Conservation (phyloP, 1,140 invertebrate species). For the Linepithema humile region DNA sequence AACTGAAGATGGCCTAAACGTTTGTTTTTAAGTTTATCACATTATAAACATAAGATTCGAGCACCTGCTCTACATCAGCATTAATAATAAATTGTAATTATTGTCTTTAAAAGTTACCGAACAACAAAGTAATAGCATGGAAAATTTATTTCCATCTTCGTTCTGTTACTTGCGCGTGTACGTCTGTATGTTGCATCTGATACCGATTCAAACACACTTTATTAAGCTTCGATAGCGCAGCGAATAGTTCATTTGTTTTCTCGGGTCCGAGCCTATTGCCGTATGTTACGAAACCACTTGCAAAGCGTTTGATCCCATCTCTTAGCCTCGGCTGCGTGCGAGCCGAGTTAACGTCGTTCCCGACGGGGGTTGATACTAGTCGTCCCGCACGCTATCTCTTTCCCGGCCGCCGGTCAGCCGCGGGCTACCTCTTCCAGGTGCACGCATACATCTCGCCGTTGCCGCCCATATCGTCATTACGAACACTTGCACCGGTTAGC, state of each 20-base stretch:
- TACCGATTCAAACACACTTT: constrained; percentile 18
- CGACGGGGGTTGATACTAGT: constrained; percentile 24
- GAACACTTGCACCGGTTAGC: constrained; percentile 44
- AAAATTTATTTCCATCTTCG: no score
- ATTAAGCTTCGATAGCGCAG: constrained; percentile 23
- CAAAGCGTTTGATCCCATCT: constrained; percentile 20
- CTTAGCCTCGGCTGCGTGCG: not conserved
- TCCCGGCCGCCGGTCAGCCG: constrained; percentile 21
- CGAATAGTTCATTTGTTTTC: constrained; percentile 22
- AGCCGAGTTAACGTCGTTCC: constrained; percentile 12
- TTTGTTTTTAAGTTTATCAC: no score
- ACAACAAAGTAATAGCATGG: no score
- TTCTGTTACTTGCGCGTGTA: not conserved
- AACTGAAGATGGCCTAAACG: no score
- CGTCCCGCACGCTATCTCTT: constrained; percentile 36
- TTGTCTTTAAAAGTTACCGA: no score
- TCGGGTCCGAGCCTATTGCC: not conserved
- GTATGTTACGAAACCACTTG: constrained; percentile 20
- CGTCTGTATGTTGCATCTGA: no score
- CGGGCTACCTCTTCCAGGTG: constrained; percentile 49
- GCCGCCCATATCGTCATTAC: constrained; percentile 68
- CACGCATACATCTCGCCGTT: constrained; percentile 59
- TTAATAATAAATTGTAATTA: no score
- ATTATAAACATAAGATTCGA: no score
- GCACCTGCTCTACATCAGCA: no score